Conservation (phyloP, 2,113 vertebrate species). For the Rhipidura dahli region DNA sequence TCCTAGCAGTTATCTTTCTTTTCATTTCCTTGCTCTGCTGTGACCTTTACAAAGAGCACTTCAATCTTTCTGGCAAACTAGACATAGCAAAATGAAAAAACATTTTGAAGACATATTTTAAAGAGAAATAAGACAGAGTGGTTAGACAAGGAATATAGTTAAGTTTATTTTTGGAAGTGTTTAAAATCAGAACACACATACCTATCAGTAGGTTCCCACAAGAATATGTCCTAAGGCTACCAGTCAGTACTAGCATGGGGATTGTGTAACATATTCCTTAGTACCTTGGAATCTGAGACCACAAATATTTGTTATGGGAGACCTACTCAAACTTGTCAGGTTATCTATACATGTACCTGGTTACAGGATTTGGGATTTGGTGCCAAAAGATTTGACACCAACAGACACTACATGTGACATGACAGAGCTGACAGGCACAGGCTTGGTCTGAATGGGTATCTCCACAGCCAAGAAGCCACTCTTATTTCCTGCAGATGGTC, state of each 20-base stretch:
- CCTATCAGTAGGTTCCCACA: not conserved
- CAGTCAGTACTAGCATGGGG: not conserved
- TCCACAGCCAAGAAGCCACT: not conserved
- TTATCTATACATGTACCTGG: not conserved
- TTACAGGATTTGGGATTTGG: not conserved
- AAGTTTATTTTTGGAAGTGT: not conserved
- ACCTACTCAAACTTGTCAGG: not conserved
- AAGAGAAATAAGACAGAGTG: not conserved
- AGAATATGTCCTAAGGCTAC: not conserved
- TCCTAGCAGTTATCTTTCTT: not conserved
- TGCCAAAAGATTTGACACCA: not conserved
- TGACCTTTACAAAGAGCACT: not conserved
- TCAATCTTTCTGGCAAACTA: not conserved
- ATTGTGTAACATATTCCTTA: not conserved
- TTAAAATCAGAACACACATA: not conserved
- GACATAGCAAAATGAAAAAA: not conserved
- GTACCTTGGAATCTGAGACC: not conserved
- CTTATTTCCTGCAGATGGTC: not conserved
- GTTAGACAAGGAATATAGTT: not conserved
- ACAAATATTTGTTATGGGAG: not conserved
- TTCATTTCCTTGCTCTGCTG: not conserved
- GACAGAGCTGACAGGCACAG: not conserved
- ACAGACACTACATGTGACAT: not conserved
- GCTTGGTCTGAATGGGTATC: not conserved
- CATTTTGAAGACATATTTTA: not conserved